phyloP scores from a whole-genome alignment of 2,113 vertebrate species.

The Hepsetus odoe region DNA sequence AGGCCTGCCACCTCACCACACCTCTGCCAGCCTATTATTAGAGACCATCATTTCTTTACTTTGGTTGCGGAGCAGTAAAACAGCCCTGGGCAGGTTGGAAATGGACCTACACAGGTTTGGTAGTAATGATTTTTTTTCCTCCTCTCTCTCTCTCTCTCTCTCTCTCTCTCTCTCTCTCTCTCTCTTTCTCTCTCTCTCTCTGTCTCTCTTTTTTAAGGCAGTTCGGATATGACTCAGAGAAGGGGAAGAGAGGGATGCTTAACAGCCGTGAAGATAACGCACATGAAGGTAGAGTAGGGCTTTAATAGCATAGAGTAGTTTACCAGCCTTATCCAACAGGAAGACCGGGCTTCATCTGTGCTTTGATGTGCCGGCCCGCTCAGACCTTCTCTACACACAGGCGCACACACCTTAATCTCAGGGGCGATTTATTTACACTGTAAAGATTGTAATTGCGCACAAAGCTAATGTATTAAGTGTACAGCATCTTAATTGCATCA shows the following conservation, averaged over 20 bases:
- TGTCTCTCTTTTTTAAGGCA: slow-evolving; percentile 15
- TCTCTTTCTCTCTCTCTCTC: neutral
- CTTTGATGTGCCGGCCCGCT: slow-evolving; percentile 70
- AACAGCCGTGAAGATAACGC: slow-evolving; percentile 68
- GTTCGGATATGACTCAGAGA: slow-evolving; percentile 42
- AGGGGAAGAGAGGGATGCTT: slow-evolving; percentile 62
- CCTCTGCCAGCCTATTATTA: slow-evolving; percentile 7
- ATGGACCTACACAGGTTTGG: slow-evolving; percentile 38
- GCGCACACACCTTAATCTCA: slow-evolving; percentile 11
- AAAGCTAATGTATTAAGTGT: slow-evolving; percentile 31
- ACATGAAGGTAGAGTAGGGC: slow-evolving; percentile 59
- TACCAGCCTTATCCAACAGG: slow-evolving; percentile 62
- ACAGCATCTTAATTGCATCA: slow-evolving; percentile 48
- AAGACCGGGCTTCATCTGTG: slow-evolving; percentile 51
- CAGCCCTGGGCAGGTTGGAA: slow-evolving; percentile 14
- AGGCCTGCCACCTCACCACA: neutral
- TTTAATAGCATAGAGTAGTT: slow-evolving; percentile 67
- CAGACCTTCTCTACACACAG: slow-evolving; percentile 59
- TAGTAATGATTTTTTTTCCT: slow-evolving; percentile 33
- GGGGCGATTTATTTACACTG: slow-evolving; percentile 9
- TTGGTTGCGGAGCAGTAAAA: neutral
- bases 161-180: neutral
- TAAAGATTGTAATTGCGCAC: slow-evolving; percentile 29
- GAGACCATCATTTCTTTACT: slow-evolving; percentile 6
- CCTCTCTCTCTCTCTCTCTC: neutral